A percentile compares a stretch with the other conserved stretches of the same genome.
These are phyloP conservation scores for Ceratosolen solmsi DNA, from an alignment of 1,140 invertebrate genomes.

Conservation along the genomic window DNA sequence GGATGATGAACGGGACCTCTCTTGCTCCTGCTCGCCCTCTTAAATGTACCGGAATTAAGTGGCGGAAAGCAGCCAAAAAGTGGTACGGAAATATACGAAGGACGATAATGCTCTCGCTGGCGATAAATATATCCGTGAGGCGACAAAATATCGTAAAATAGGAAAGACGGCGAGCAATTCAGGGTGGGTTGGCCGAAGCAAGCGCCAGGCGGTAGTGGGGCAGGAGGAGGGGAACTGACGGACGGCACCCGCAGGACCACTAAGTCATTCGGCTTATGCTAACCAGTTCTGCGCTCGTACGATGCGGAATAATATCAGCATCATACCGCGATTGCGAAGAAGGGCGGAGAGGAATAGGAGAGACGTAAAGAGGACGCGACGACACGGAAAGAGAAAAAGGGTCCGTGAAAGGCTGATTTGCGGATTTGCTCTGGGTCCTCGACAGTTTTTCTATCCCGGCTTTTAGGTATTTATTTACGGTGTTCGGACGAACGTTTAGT, in stretches of 20 bases:
- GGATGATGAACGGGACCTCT: conserved; percentile 61
- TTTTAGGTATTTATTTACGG: conserved; percentile 49
- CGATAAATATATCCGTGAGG: conserved; percentile 45
- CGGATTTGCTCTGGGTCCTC: conserved; percentile 31
- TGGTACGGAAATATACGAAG: conserved; percentile 1
- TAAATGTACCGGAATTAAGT: conserved; percentile 69
- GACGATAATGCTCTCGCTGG: conserved; percentile 31
- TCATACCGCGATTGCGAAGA: conserved; percentile 54
- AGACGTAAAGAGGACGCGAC: not conserved
- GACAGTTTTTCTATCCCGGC: conserved; percentile 38
- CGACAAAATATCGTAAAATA: conserved; percentile 47
- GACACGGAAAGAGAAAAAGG: conserved; percentile 29
- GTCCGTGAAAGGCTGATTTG: conserved; percentile 40
- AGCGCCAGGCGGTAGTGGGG: no score
- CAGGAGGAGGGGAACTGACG: conserved; percentile 50
- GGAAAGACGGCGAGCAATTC: conserved; percentile 6
- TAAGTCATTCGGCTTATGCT: conserved; percentile 62
- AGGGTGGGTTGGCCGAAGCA: not conserved
- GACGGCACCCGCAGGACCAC: conserved; percentile 67
- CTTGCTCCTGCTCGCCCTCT: conserved; percentile 56
- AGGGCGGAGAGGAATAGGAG: not conserved
- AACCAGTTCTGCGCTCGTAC: conserved; percentile 48
- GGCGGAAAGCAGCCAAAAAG: conserved; percentile 18
- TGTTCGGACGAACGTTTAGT: not conserved
- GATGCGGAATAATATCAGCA: conserved; percentile 64